Evolutionary conservation across 2,113 vertebrate species (phyloP).

Genomic region (Sisor rabdophorus): DNA sequence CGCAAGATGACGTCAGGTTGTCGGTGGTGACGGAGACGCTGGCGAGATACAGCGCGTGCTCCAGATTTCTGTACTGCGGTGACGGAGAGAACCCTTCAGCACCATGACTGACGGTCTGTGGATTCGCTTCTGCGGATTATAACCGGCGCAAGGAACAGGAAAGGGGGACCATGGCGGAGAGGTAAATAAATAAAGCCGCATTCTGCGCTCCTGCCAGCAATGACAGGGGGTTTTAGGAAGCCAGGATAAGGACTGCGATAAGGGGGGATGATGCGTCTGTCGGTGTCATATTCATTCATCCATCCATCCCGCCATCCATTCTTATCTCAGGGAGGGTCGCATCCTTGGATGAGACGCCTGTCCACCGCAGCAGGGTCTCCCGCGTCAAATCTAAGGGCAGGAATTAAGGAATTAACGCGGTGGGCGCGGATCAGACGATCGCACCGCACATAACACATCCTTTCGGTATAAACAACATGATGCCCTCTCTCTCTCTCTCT

Average conservation of each 20-base stretch:
- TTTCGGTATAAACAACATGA: not conserved
- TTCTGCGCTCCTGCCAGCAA: not conserved
- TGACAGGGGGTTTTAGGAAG: not conserved
- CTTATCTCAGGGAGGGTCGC: not conserved
- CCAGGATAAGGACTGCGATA: not conserved
- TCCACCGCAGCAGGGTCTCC: not conserved
- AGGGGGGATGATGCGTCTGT: not conserved
- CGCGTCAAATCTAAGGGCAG: not conserved
- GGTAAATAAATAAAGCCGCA: conserved; percentile 37
- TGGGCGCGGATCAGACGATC: conserved; percentile 15
- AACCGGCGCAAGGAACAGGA: conserved; percentile 13
- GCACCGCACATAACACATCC: conserved; percentile 2
- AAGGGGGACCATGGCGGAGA: conserved; percentile 51
- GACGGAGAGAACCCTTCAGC: conserved; percentile 34
- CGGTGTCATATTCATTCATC: conserved; percentile 13
- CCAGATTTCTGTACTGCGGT: conserved; percentile 44
- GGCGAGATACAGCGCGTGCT: conserved; percentile 50
- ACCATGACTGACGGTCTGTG: conserved; percentile 50
- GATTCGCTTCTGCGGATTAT: conserved; percentile 50
- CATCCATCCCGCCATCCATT: not conserved
- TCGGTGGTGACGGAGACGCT: conserved; percentile 56
- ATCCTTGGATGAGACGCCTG: not conserved
- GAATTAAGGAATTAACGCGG: conserved; percentile 10
- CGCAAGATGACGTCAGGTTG: conserved; percentile 56
- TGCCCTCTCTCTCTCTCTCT: not conserved